Conservation (phyloP, 2,797 vertebrate genomes). For the Anolis apletophallus region DNA sequence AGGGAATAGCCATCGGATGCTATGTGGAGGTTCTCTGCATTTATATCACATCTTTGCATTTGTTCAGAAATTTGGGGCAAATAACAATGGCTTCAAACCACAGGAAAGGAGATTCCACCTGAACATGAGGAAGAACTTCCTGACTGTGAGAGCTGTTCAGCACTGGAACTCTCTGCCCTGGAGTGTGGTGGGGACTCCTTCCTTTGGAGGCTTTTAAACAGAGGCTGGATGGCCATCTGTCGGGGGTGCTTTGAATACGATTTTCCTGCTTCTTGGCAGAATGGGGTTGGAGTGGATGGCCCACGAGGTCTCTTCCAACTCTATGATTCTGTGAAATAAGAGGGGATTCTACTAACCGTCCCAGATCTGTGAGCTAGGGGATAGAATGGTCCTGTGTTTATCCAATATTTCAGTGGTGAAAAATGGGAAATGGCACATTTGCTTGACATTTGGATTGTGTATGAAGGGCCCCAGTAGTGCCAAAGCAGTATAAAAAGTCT, state of each 20-base stretch:
- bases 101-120: no score
- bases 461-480: conserved; percentile 44
- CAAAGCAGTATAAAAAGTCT: conserved; percentile 33
- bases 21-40: not conserved
- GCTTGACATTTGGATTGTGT: conserved; percentile 55
- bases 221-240: no score
- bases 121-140: no score
- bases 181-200: no score
- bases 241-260: no score
- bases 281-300: no score
- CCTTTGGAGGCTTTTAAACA: no score
- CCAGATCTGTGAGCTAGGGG: conserved; percentile 47
- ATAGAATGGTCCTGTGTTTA: conserved; percentile 49
- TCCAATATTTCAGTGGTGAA: conserved; percentile 17
- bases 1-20: conserved; percentile 41
- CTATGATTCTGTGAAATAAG: not conserved
- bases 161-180: no score
- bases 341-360: conserved; percentile 12
- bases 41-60: not conserved
- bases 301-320: no score
- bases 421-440: conserved; percentile 33
- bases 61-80: conserved; percentile 7
- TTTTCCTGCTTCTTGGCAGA: no score
- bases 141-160: no score
- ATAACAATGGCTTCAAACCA: not conserved